phyloP scores from a whole-genome alignment of 1,140 invertebrate species.

The Sitophilus oryzae region DNA sequence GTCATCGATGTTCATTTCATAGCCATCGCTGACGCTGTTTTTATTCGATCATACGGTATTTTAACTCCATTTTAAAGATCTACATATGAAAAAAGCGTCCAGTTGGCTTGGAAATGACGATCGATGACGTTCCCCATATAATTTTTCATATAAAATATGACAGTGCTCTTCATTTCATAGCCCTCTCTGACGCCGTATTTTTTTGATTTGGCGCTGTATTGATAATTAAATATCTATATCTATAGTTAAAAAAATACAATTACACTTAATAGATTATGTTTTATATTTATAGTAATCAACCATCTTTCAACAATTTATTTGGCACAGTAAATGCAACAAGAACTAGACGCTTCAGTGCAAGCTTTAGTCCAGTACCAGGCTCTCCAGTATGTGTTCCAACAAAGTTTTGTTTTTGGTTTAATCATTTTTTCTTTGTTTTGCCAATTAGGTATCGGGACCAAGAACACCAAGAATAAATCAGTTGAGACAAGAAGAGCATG shows the following conservation, averaged over 20 bases:
- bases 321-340: constrained; percentile 50
- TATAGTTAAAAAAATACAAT: background rate
- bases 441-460: constrained; percentile 49
- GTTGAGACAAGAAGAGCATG: constrained; percentile 80
- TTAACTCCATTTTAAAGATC: too few relatives aligned
- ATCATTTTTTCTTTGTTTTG: constrained; percentile 4
- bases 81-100: too few relatives aligned
- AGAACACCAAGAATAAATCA: constrained; percentile 77
- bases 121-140: too few relatives aligned
- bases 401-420: background rate
- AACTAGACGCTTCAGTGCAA: constrained; percentile 75
- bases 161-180: too few relatives aligned
- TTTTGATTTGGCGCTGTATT: too few relatives aligned
- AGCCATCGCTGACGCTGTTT: too few relatives aligned
- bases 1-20: too few relatives aligned
- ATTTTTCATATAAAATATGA: too few relatives aligned
- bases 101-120: too few relatives aligned
- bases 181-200: too few relatives aligned
- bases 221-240: too few relatives aligned
- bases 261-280: background rate
- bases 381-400: constrained; percentile 47
- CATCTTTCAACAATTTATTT: constrained; percentile 54
- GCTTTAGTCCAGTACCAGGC: constrained; percentile 62
- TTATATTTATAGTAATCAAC: constrained; percentile 30
- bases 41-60: too few relatives aligned